Percentiles rank a stretch among this genome's conserved stretches.
These are phyloP conservation scores for Eulimnadia texana DNA, from an alignment of 1,140 invertebrate species.

Conservation along the genomic window DNA sequence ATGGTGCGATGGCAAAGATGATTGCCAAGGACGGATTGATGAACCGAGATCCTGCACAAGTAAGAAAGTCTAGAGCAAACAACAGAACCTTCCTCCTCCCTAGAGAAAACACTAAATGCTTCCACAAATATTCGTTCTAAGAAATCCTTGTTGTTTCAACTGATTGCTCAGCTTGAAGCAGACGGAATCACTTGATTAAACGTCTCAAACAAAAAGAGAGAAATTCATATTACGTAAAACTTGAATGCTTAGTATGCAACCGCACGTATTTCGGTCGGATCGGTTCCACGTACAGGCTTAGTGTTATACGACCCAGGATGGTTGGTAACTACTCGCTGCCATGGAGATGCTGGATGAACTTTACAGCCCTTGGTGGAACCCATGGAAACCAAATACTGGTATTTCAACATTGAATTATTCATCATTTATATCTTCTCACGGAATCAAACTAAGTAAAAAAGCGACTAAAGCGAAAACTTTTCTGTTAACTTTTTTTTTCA, in stretches of 20 bases:
- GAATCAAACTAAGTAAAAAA: too few species aligned
- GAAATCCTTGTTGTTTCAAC: neutral
- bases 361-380: conserved; percentile 4
- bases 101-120: neutral
- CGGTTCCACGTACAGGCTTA: conserved; percentile 2
- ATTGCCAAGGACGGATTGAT: conserved; percentile 4
- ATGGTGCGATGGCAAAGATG: conserved; percentile 9
- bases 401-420: neutral
- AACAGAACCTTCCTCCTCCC: neutral
- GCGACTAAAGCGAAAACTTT: too few species aligned
- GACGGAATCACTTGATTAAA: neutral
- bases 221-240: neutral
- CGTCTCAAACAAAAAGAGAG: neutral
- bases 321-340: conserved; percentile 1
- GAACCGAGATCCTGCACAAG: conserved; percentile 8
- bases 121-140: neutral
- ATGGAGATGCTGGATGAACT: conserved; percentile 8
- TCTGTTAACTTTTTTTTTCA: too few species aligned
- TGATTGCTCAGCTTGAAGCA: neutral
- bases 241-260: conserved; percentile 1
- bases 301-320: conserved; percentile 4
- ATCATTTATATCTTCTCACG: too few species aligned
- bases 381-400: conserved; percentile 1
- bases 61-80: neutral
- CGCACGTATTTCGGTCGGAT: conserved; percentile 7